Base-by-base conservation (phyloP, 2,888 invertebrate species). In the Drosophila atripex region DNA sequence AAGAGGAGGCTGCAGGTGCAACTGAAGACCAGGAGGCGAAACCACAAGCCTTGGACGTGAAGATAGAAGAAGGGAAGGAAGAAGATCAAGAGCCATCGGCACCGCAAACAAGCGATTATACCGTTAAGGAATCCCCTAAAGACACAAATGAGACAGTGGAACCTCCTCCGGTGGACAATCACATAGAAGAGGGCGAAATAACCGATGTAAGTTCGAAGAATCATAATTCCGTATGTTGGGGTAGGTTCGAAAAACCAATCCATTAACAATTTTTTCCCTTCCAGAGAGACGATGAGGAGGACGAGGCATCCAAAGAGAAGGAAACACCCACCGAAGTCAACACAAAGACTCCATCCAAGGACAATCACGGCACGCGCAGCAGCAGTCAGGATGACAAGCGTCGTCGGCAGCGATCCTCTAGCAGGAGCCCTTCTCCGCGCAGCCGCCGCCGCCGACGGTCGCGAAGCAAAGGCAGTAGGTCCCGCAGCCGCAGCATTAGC, bases 121-220 rank as follows among this genome's bases (percentile, higher is more conserved):
- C 69, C 50, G 49, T 23, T 32, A 2, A 76, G 4, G 30, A 45
- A 3, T 50, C 11, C 43, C n/a, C 53, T 8, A 55, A 0, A 63
- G 16, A 11, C 65, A 41, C 23, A 57, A 38, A 14, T 25, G 61
- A 6, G 4, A 3, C 41, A 28, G 23, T 21, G 35, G 46, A 64
- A 6, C 43, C 78, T 0, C 41, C 68, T 3, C 16, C 8, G 4
- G 18, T 16, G 16, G 60, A 61, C 3, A 60, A 50, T 38, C 71
- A 71, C 71, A 70, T 70, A 11, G 88, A 83, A 35, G 82, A 83
- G 32, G 82, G 82, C 7, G 82, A 83, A 76, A 85, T 83, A 38
- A 74, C 69, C 2, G 82, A 83, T 25, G 82, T 82, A 55, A 80
- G 84, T 68, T 6, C 9, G 32, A 8, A 0, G 3, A 21, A 18